Base-by-base conservation (phyloP, 2,113 vertebrate species). In the Acanthochromis polyacanthus region DNA sequence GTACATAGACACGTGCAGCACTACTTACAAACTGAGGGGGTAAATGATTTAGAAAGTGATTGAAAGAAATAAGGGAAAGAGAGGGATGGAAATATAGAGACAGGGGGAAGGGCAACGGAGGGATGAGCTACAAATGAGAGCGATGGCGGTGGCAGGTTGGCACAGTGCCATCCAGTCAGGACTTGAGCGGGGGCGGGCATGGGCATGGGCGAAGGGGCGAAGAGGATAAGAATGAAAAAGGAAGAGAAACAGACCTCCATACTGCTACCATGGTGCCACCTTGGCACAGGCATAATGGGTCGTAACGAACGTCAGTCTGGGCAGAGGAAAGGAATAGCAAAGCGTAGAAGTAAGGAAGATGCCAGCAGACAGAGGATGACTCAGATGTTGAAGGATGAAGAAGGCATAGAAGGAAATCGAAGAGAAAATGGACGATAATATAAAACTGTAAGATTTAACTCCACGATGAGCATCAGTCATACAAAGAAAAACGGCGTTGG, bases 121-220 rank as follows among this genome's bases (percentile, higher is more conserved):
- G 74, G 89, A 93, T 91, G 92, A 92, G 88, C 93, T 92, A 90
- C 90, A 92, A 94, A 94, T 94, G 90, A 92, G 93, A 92, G 89
- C 88, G 89, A 93, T 93, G 91, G 93, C 79, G 78, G 90, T 91
- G 91, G 91, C 93, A 93, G 92, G 93, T 94, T 94, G 93, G 93
- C 93, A 94, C 93, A 48, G 93, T 94, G 93, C 93, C 93, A 94
- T 94, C 93, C 93, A 94, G 92, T 94, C 92, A 94, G 93, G 89
- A 79, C 90, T 92, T 88, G 91, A 91, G 91, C 90, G 78, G 93
- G 92, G 93, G 93, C 90, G 92, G 93, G 93, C 87, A 92, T 87
- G 89, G 89, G 89, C 87, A 92, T 78, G 83, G 92, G 93, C 81
- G 19, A 86, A 91, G 88, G 91, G 90, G 90, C 67, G 87, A 90